Evolutionary conservation across 2,113 vertebrate genomes (phyloP).

Genomic region (Fulmarus glacialis): DNA sequence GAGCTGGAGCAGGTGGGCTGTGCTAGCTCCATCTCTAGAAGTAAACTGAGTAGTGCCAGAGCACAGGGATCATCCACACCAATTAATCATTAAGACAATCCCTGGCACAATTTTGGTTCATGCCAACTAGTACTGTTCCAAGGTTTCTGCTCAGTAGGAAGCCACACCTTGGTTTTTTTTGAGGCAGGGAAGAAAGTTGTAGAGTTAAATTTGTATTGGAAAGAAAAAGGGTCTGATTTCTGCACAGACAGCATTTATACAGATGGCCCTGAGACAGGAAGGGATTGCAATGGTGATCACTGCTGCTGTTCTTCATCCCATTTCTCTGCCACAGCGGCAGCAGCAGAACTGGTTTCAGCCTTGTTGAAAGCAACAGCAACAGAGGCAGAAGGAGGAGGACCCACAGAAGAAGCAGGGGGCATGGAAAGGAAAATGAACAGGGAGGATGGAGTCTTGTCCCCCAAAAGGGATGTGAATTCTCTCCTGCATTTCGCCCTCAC

Average conservation of each 20-base stretch:
- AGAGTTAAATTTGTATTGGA: neutral
- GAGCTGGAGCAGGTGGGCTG: neutral
- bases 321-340: neutral
- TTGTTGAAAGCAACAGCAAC: neutral
- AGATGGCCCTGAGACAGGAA: neutral
- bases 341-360: neutral
- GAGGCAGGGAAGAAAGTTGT: neutral
- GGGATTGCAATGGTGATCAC: neutral
- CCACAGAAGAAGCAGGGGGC: neutral
- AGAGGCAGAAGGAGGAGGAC: neutral
- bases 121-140: neutral
- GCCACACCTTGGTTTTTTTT: accelerated
- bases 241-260: neutral
- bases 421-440: neutral
- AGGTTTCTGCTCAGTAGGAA: neutral
- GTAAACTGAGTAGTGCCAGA: neutral
- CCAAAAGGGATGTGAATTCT: neutral
- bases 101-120: neutral
- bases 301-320: neutral
- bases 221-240: neutral
- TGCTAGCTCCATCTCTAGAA: neutral
- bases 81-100: neutral
- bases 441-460: neutral
- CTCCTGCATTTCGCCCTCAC: neutral
- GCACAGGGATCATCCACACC: neutral